phyloP scores from a whole-genome alignment of 2,888 invertebrate species.

The Cantharis flavilabris region DNA sequence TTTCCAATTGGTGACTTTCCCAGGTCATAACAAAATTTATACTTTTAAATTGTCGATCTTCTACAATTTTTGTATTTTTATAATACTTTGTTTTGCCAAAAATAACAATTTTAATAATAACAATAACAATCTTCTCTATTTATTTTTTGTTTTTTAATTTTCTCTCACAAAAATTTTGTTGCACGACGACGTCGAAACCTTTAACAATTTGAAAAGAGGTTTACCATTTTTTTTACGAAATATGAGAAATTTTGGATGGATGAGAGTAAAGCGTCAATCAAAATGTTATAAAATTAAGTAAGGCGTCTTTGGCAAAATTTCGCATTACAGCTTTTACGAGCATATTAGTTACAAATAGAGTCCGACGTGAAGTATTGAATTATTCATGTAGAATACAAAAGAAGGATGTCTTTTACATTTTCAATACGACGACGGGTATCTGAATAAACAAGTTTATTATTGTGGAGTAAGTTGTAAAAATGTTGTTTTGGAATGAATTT shows the following conservation, averaged over 20 bases:
- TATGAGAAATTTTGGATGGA: not conserved
- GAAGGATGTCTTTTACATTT: not conserved
- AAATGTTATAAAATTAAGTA: not conserved
- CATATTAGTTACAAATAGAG: not conserved
- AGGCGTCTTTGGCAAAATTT: not conserved
- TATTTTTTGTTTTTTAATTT: too few species aligned
- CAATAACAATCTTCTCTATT: too few species aligned
- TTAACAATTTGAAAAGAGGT: not conserved
- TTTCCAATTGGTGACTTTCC: too few species aligned
- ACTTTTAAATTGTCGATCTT: too few species aligned
- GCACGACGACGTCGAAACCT: not conserved
- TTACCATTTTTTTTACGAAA: not conserved
- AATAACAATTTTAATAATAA: too few species aligned
- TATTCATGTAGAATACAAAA: constrained; percentile 1
- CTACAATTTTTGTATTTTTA: too few species aligned
- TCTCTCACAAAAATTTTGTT: too few species aligned
- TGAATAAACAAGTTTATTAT: not conserved
- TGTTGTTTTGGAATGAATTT: not conserved
- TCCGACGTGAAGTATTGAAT: not conserved
- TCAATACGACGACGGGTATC: not conserved
- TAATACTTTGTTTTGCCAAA: too few species aligned
- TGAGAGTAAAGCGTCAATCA: not conserved
- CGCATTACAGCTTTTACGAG: not conserved
- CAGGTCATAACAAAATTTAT: too few species aligned
- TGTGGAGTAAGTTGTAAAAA: not conserved